Base-by-base conservation (phyloP, 2,113 vertebrate species). In the Platycercus adscitus region DNA sequence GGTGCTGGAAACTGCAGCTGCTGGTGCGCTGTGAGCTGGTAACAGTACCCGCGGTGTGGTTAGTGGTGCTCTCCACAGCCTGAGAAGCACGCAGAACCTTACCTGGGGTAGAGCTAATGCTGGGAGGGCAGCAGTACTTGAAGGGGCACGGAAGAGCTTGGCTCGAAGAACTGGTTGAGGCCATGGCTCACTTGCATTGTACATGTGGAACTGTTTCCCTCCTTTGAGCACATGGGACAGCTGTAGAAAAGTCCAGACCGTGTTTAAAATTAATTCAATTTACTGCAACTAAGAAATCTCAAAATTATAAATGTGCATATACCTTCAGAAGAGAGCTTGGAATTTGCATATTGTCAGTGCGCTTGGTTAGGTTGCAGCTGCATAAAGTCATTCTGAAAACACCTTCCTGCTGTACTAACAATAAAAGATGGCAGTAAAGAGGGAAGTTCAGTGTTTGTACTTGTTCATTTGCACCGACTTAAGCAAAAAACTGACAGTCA, bases 401-500 rank as follows among this genome's bases (percentile, higher is more conserved):
- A 47, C 69, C 61, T 87, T 39, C 23, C 56, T 26, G 2, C 55
- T 53, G 4, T n/a, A 26, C 31, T 43, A 26, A 44, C 17, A 66
- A 66, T 92, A 43, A 86, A 78, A 78, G 72, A 80, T 80, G 0
- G 4, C 80, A 55, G 43, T 41, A 50, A 44, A 86, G 71, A 64
- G 44, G 60, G 69, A 89, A 85, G 79, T 88, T 91, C 60, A 28
- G 55, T 81, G 81, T 80, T 90, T 78, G 69, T 60, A 63, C 43
- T 83, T 5, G 0, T 56, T 88, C 76, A 13, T 94, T 95, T 91
- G 72, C 86, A 88, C 71, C 0, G 0, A 88, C 71, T 93, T 88
- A 71, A 78, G 95, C 82, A 92, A 65, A 92, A 97, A 91, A 70
- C 65, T 92, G 83, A 73, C 94, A 93, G 83, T 94, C 92, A 69